Conservation (phyloP, 2,888 invertebrate species). For the Hipparchia semele region DNA sequence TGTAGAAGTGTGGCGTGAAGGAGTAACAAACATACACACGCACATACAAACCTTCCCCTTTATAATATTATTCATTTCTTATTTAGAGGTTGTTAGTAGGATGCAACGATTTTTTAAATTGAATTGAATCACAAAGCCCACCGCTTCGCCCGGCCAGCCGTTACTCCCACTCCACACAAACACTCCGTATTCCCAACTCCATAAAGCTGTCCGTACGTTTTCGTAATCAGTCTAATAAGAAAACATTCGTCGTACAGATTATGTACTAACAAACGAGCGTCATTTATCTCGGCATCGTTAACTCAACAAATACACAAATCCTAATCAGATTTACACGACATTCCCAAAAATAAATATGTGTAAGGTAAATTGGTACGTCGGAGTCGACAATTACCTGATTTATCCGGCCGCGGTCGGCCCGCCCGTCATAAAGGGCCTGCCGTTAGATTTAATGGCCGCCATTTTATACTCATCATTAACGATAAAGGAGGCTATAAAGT, state of each 20-base stretch:
- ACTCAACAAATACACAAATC: slow-evolving; percentile 31
- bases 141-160: neutral
- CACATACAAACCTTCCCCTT: too few species aligned
- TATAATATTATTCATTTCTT: too few species aligned
- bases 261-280: slow-evolving; percentile 30
- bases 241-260: slow-evolving; percentile 6
- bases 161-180: slow-evolving; percentile 6
- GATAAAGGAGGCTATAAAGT: slow-evolving; percentile 42
- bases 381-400: slow-evolving; percentile 34
- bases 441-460: slow-evolving; percentile 41
- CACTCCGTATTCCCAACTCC: neutral
- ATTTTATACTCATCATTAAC: slow-evolving; percentile 42
- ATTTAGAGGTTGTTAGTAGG: too few species aligned
- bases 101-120: too few species aligned
- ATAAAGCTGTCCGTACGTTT: slow-evolving; percentile 6
- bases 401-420: slow-evolving; percentile 26
- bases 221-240: slow-evolving; percentile 9
- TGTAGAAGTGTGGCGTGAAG: too few species aligned
- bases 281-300: slow-evolving; percentile 38
- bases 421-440: slow-evolving; percentile 31
- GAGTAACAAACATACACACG: too few species aligned
- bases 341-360: slow-evolving; percentile 39
- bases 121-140: neutral
- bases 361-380: slow-evolving; percentile 40
- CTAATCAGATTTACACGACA: slow-evolving; percentile 40